Evolutionary conservation across 2,113 vertebrate species (phyloP).

Genomic region (Sorex fumeus): DNA sequence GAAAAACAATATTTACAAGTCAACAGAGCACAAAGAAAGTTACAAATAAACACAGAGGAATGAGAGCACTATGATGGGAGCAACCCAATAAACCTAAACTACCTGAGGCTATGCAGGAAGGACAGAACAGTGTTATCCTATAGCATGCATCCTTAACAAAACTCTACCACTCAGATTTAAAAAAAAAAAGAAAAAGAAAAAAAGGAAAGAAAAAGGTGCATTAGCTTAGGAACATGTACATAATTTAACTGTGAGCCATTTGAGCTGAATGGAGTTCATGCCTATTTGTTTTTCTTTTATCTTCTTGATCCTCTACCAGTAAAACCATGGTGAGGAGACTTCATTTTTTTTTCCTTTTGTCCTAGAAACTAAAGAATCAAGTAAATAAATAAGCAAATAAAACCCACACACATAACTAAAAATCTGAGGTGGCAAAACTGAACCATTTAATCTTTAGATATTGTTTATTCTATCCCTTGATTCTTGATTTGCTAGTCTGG

Average conservation of each 20-base stretch:
- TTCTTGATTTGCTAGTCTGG: slow-evolving; percentile 1
- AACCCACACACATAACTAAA: neutral
- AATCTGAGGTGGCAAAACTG: neutral
- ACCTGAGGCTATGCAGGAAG: too few relatives aligned
- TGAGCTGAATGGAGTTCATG: neutral
- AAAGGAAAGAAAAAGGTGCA: too few relatives aligned
- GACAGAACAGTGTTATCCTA: too few relatives aligned
- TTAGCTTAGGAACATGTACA: neutral
- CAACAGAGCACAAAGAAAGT: too few relatives aligned
- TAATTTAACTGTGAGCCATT: neutral
- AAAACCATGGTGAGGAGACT: neutral
- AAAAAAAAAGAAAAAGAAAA: neutral
- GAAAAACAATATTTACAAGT: too few relatives aligned
- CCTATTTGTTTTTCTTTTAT: neutral
- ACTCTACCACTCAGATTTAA: neutral
- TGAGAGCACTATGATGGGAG: too few relatives aligned
- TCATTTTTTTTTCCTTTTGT: neutral
- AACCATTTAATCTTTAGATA: slow-evolving; percentile 23
- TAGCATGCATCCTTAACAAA: neutral
- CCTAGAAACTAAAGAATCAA: neutral
- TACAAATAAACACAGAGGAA: too few relatives aligned
- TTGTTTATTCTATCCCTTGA: slow-evolving; percentile 8
- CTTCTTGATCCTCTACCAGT: neutral
- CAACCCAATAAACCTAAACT: too few relatives aligned
- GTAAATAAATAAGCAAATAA: neutral